Evolutionary conservation across 35 echinoderm and acorn worm species (phyloP), one percentile per base, ranked within the genome.

Genomic region (Chiridota heheva): DNA sequence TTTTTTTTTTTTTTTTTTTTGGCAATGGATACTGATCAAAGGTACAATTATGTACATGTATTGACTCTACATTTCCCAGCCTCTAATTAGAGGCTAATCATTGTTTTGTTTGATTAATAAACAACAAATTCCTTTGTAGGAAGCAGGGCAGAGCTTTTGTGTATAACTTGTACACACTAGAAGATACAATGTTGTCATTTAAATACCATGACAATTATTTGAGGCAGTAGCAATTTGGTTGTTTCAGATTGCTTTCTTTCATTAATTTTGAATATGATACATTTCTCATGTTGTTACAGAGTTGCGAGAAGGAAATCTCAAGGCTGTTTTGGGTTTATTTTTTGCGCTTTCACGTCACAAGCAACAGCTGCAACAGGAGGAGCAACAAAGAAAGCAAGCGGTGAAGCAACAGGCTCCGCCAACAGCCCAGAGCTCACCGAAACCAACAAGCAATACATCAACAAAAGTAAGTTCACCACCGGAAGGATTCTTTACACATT

Each of bases 271-370:
- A 15, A 12, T 22, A 24, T 46, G 42, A 24, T 68, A 15, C 22
- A 48, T 20, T 20, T 65, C 49, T 58, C 67, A 39, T 69, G 34
- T 42, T 76, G 44, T 36, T 69, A 17, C 88, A 97, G 94, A 97
- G 82, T 46, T 97, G 30, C 90, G 85, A 32, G 89, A 97, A 38
- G 94, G 94, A 25, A 97, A 97, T 60, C 80, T 97, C 30, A 97
- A 97, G 72, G 85, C 94, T 17, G 89, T 97, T 33, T 73, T 97
- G 24, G 94, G 94, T 58, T 81, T 97, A 16, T 97, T 97, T 42
- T 97, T 97, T 57, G 84, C 94, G 3, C 72, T 97, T 39, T 97
- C 94, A 49, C 77, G 94, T 33, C 90, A 81, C 73, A 97, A 97
- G 44, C 94, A 97, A 43, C 89, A 84, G 39, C 94, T 88, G 30